A percentile compares a stretch with the other conserved stretches of the same genome.
These are phyloP conservation scores for Rhegmatorhina hoffmannsi DNA, from an alignment of 2,113 vertebrate species.

Conservation along the genomic window DNA sequence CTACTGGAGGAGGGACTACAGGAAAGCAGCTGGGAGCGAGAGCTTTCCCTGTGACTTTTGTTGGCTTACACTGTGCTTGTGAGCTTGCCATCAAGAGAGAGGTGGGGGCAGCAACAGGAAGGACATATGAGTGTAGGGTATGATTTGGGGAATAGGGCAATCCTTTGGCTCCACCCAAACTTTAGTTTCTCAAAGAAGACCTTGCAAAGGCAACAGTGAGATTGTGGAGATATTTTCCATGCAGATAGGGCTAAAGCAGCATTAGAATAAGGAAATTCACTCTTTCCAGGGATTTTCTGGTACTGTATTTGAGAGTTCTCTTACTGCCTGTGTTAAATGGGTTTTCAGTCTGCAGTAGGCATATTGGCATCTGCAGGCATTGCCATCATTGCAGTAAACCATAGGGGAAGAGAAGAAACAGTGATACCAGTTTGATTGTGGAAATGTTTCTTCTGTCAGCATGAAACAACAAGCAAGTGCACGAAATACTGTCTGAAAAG, in stretches of 20 bases:
- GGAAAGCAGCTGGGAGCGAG: not conserved
- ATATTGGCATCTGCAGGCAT: not conserved
- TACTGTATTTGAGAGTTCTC: not conserved
- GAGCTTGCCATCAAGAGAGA: not conserved
- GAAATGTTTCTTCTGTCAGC: not conserved
- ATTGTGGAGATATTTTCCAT: not conserved
- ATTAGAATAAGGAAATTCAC: not conserved
- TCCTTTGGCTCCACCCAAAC: not conserved
- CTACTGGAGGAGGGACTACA: not conserved
- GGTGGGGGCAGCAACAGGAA: not conserved
- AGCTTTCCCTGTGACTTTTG: not conserved
- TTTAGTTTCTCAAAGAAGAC: not conserved
- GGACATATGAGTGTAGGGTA: not conserved
- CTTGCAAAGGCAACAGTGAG: not conserved
- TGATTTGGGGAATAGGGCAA: not conserved
- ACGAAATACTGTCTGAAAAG: not conserved
- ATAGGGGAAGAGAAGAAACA: not conserved
- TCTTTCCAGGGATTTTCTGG: not conserved
- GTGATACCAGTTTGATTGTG: not conserved
- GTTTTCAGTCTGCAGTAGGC: not conserved
- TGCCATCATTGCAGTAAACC: not conserved
- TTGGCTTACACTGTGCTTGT: not conserved
- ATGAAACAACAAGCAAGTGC: not conserved
- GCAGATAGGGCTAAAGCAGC: not conserved
- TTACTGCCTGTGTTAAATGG: not conserved